Evolutionary conservation across 2,888 invertebrate species (phyloP).

Genomic region (Sinohyriopsis cumingii): DNA sequence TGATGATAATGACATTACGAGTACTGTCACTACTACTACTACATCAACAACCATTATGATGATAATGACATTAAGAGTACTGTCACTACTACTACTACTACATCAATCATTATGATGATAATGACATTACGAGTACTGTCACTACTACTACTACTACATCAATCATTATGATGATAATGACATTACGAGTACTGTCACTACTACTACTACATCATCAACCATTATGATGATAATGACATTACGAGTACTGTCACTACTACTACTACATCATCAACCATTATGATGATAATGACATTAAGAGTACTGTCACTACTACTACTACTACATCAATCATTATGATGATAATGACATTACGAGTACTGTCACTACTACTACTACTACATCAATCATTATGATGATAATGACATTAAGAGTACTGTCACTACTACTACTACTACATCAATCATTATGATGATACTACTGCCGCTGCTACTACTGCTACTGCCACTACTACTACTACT

Average conservation of each 20-base stretch:
- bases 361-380: not conserved
- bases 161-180: not conserved
- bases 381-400: too few species aligned
- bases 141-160: too few species aligned
- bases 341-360: not conserved
- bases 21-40: conserved; percentile 7
- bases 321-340: not conserved
- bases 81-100: conserved; percentile 7
- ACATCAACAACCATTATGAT: conserved; percentile 5
- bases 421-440: conserved; percentile 1
- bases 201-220: not conserved
- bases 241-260: not conserved
- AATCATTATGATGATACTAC: not conserved
- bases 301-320: not conserved
- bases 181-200: not conserved
- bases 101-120: too few species aligned
- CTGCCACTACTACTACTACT: too few species aligned
- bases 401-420: not conserved
- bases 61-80: too few species aligned
- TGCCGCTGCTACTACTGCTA: not conserved
- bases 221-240: not conserved
- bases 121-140: too few species aligned
- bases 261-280: not conserved
- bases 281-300: not conserved
- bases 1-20: not conserved